A percentile compares a stretch with the other conserved stretches of the same genome.
Evolutionary conservation across 1,140 invertebrate genomes (phyloP).

Genomic region (Gryllus bimaculatus): DNA sequence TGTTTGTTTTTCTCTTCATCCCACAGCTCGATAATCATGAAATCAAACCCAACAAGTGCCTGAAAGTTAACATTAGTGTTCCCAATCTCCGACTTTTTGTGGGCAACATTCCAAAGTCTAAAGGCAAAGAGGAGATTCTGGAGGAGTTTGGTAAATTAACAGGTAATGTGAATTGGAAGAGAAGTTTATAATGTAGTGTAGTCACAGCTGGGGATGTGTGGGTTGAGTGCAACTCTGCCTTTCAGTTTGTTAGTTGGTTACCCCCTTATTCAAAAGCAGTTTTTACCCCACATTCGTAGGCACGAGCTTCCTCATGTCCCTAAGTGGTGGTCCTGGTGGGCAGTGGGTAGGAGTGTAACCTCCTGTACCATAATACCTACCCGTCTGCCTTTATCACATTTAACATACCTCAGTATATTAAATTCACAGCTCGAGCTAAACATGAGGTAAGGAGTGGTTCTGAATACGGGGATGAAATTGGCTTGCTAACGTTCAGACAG

Average conservation of each 20-base stretch:
- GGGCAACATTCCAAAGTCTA: slow-evolving; percentile 99
- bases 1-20: slow-evolving; percentile 54
- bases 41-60: slow-evolving; percentile 97
- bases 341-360: not conserved
- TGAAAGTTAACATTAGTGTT: slow-evolving; percentile 99
- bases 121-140: slow-evolving; percentile 99
- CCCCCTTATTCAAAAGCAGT: slow-evolving; percentile 16
- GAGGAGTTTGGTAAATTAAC: slow-evolving; percentile 99
- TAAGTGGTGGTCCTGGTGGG: not conserved
- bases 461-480: slow-evolving; percentile 25
- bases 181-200: slow-evolving; percentile 22
- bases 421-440: slow-evolving; percentile 16
- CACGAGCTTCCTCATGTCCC: slow-evolving; percentile 13
- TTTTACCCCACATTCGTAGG: slow-evolving; percentile 9
- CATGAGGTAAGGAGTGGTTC: slow-evolving; percentile 19
- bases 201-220: slow-evolving; percentile 20
- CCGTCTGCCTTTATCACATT: not conserved
- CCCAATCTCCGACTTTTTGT: slow-evolving; percentile 99
- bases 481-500: slow-evolving; percentile 44
- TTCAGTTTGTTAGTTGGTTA: slow-evolving; percentile 19
- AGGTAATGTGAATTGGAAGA: slow-evolving; percentile 76
- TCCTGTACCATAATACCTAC: slow-evolving; percentile 1
- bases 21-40: slow-evolving; percentile 99
- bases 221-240: slow-evolving; percentile 19
- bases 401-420: not conserved